Evolutionary conservation across 2,113 vertebrate genomes (phyloP).

Genomic region (Oostethus manadensis): DNA sequence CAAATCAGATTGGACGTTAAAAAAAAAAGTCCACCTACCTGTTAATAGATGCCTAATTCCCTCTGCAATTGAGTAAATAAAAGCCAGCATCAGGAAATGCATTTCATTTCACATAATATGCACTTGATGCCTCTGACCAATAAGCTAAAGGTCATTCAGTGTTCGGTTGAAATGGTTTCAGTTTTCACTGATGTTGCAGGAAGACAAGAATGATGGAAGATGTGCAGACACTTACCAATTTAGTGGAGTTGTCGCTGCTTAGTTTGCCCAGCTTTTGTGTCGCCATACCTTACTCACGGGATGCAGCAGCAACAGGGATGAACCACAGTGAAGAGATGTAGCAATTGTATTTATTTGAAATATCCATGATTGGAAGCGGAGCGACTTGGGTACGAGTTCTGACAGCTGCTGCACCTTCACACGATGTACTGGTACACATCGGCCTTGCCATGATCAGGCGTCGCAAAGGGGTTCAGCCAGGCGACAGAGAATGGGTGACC

Average conservation of each 20-base stretch:
- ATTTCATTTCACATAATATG: not conserved
- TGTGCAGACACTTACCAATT: too few species aligned
- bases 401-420: constrained; percentile 65
- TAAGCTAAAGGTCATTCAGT: not conserved
- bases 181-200: not conserved
- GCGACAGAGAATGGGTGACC: constrained; percentile 94
- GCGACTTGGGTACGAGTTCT: not conserved
- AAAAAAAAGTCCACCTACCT: too few species aligned
- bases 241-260: too few species aligned
- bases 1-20: too few species aligned
- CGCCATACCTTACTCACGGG: not conserved
- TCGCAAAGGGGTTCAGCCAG: constrained; percentile 93
- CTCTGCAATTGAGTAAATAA: too few species aligned
- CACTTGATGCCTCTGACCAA: not conserved
- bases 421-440: constrained; percentile 96
- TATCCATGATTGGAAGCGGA: not conserved
- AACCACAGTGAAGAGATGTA: not conserved
- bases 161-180: not conserved
- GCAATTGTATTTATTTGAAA: not conserved
- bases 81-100: too few species aligned
- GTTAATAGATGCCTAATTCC: too few species aligned
- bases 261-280: too few species aligned
- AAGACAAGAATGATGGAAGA: too few species aligned
- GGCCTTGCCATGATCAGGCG: constrained; percentile 92
- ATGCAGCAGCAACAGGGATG: not conserved